Evolutionary conservation across 2,888 invertebrate genomes (phyloP).

Genomic region (Dasysyrphus albostriatus): DNA sequence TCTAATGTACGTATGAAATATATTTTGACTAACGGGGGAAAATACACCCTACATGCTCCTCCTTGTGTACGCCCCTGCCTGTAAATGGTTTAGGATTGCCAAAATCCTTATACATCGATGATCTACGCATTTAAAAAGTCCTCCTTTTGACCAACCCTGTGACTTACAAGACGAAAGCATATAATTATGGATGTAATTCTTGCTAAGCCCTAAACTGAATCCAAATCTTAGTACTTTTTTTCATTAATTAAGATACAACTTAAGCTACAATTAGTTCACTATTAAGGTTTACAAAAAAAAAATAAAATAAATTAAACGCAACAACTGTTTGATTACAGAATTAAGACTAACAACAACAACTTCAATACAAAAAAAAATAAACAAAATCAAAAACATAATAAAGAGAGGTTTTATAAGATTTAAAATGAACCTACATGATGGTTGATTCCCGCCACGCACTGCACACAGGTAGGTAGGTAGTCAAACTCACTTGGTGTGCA

Average conservation of each 20-base stretch:
- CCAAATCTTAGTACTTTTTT: background rate
- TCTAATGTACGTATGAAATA: too few relatives aligned
- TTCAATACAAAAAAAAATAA: background rate
- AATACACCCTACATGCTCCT: too few relatives aligned
- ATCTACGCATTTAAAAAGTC: too few relatives aligned
- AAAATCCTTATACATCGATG: too few relatives aligned
- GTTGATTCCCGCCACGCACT: constrained; percentile 41
- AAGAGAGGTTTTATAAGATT: constrained; percentile 44
- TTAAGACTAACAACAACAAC: background rate
- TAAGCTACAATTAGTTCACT: constrained; percentile 34
- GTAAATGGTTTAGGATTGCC: too few relatives aligned
- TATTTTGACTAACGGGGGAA: too few relatives aligned
- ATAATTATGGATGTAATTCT: too few relatives aligned
- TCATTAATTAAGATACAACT: constrained; percentile 15
- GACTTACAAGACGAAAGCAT: too few relatives aligned
- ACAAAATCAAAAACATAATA: constrained; percentile 28
- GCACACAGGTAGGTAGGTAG: constrained; percentile 65
- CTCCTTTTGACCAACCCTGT: too few relatives aligned
- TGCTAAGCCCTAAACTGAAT: too few relatives aligned
- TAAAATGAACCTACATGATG: constrained; percentile 52
- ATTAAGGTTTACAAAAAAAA: background rate
- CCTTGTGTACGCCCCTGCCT: too few relatives aligned
- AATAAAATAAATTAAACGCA: constrained; percentile 15
- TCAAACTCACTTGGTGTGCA: constrained; percentile 65
- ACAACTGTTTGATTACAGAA: constrained; percentile 29